These are phyloP conservation scores for Ochropleura leucogaster DNA, from an alignment of 2,888 invertebrate genomes.

Conservation along the genomic window DNA sequence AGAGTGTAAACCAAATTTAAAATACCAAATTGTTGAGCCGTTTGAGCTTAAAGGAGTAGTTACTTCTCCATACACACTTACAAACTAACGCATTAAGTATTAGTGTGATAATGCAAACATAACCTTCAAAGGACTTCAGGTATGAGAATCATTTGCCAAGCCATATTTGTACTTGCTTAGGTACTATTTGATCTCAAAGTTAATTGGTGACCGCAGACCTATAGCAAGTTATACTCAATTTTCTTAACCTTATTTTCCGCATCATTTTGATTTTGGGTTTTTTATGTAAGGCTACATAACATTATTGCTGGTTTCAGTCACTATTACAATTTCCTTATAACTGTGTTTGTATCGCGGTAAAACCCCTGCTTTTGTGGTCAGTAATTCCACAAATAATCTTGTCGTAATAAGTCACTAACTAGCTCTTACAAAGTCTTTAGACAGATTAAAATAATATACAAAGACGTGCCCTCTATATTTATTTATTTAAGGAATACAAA, in stretches of 20 bases:
- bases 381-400: conserved; percentile 1
- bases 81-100: too few relatives aligned
- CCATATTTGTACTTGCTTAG: not conserved
- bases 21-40: too few relatives aligned
- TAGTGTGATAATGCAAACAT: too few relatives aligned
- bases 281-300: too few relatives aligned
- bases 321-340: conserved; percentile 1
- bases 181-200: not conserved
- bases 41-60: too few relatives aligned
- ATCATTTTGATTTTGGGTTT: not conserved
- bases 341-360: conserved; percentile 10
- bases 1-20: too few relatives aligned
- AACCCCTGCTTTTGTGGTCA: conserved; percentile 9
- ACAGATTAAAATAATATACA: too few relatives aligned
- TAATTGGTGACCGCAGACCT: not conserved
- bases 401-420: not conserved
- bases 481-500: too few relatives aligned
- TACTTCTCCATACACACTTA: too few relatives aligned
- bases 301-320: not conserved
- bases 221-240: not conserved
- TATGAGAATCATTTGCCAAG: not conserved
- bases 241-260: not conserved
- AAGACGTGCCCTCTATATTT: too few relatives aligned
- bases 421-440: not conserved
- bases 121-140: too few relatives aligned